Base-by-base conservation (phyloP, 1,140 invertebrate species). In the Drosophila tropicalis region DNA sequence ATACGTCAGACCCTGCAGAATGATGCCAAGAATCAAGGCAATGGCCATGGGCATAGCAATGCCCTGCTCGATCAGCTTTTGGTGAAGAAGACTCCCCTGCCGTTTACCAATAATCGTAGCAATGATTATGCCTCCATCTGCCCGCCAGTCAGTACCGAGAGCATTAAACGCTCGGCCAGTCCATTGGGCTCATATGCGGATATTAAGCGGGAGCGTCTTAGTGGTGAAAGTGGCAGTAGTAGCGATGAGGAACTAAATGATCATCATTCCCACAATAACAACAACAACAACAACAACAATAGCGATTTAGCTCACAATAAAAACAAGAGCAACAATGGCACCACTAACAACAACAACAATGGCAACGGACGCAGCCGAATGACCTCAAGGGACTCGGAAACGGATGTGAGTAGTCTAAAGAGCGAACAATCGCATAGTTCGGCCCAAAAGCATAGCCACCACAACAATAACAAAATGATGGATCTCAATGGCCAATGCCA, bases 1-100 rank as follows among this genome's bases (percentile, higher is more conserved):
- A 97, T 97, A 80, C 93, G 96, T 70, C 96, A 96, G 94, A 62
- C 94, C 93, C 17, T 94, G 94, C 77, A 83, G 29, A 64, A 63
- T 60, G 69, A 55, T 19, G 44, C 41, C 5, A 51, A 41, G 39
- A 64, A 63, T 62, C 67, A 55, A 17, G 51, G 51, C 3, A 51
- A 41, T 94, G 66, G 72, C 12, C 94, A 72, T 94, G 94, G 79
- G 93, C 94, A 58, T 85, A 96, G 74, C 91, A 95, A 95, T 74
- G 94, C 95, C 12, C 90, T 96, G 70, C 93, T 96, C 78, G 95
- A 96, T 84, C 95, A 96, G 90, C 91, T 96, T 72, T 94, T 95
- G 79, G 93, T 94, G 55, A 95, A 95, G 67, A 95, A 94, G 76
- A 94, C 94, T 2, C 89, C 94, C 22, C 92, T 94, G 36, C 93